Evolutionary conservation across 1,140 invertebrate species (phyloP).

Genomic region (Pogonus chalceus): DNA sequence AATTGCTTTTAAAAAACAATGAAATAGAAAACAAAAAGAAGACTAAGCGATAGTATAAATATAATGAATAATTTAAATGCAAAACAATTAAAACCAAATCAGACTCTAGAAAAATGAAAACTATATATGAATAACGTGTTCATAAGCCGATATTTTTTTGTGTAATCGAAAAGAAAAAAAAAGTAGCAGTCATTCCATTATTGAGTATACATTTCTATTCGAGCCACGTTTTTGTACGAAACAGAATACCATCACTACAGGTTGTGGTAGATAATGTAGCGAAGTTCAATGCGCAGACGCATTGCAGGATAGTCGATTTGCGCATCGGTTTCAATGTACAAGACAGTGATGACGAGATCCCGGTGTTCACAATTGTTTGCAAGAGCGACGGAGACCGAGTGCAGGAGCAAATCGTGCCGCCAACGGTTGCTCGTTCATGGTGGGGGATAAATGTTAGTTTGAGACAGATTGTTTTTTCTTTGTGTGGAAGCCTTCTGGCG

Average conservation of each 20-base stretch:
- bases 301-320: neutral
- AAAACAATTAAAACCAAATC: too few relatives aligned
- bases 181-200: neutral
- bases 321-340: neutral
- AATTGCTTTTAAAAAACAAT: too few relatives aligned
- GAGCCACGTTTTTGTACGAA: conserved; percentile 1
- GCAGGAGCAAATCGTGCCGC: neutral
- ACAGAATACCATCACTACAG: neutral
- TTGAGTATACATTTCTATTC: neutral
- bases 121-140: neutral
- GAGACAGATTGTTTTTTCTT: conserved; percentile 6
- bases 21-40: too few relatives aligned
- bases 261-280: conserved; percentile 6
- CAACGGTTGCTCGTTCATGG: neutral
- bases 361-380: neutral
- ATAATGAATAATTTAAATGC: too few relatives aligned
- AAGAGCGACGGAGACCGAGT: neutral
- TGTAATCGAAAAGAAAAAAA: neutral
- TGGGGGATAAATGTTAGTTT: neutral
- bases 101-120: neutral
- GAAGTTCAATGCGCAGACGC: neutral
- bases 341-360: neutral
- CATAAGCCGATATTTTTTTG: neutral
- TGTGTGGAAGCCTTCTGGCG: neutral
- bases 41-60: too few relatives aligned